Conservation (phyloP, 2,797 vertebrate species). For the Zalophus californianus region DNA sequence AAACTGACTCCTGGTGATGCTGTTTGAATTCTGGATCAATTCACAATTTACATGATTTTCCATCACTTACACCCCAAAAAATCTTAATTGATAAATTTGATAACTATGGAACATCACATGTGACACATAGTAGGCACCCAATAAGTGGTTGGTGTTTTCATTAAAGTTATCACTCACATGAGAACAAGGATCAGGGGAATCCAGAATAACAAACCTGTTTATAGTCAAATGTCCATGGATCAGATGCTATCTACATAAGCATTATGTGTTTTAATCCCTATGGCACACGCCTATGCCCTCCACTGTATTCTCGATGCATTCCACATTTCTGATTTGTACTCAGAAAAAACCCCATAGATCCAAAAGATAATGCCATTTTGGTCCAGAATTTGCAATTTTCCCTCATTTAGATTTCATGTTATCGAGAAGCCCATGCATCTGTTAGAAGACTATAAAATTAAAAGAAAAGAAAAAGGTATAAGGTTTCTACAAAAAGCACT, state of each 20-base stretch:
- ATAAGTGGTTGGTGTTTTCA: background rate
- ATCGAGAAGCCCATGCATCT: slow-evolving; percentile 68
- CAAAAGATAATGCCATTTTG: slow-evolving; percentile 5
- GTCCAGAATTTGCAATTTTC: slow-evolving; percentile 64
- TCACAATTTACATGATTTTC: background rate
- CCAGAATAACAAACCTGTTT: background rate
- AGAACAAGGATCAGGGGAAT: background rate
- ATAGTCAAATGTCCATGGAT: background rate
- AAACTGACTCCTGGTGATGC: background rate
- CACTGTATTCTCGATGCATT: background rate
- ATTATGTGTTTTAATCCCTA: background rate
- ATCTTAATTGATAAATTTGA: background rate
- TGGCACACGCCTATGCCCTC: background rate
- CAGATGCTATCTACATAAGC: background rate
- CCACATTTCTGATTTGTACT: background rate
- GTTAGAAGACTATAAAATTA: slow-evolving; percentile 72
- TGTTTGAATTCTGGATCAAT: background rate
- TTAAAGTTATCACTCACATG: background rate
- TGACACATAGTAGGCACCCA: background rate
- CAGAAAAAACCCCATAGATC: background rate
- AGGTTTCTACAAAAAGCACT: background rate
- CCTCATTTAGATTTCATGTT: slow-evolving; percentile 78
- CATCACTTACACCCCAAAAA: background rate
- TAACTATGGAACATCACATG: background rate
- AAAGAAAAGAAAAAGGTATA: slow-evolving; percentile 63